Conservation (phyloP, 2,113 vertebrate species). For the Passer montanus region DNA sequence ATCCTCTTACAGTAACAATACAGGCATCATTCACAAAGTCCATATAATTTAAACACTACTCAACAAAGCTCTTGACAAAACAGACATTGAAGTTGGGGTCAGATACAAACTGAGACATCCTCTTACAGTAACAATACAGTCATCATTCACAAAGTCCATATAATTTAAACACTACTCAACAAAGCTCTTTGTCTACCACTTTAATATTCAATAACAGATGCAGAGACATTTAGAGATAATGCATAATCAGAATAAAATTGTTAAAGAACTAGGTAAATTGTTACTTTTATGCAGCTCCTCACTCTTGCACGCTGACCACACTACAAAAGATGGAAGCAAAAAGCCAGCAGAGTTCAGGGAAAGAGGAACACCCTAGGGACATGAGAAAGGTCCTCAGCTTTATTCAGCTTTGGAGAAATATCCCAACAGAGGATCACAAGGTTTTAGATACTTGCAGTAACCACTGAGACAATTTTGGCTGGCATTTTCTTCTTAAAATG, state of each 20-base stretch:
- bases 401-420: background rate
- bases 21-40: background rate
- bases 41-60: background rate
- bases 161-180: background rate
- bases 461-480: background rate
- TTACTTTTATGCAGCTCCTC: background rate
- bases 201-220: background rate
- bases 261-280: background rate
- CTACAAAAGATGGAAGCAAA: background rate
- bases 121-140: background rate
- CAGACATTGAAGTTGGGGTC: background rate
- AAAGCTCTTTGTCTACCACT: background rate
- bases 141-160: background rate
- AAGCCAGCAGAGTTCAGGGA: background rate
- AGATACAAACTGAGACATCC: background rate
- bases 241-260: background rate
- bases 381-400: background rate
- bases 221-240: background rate
- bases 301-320: fast-evolving
- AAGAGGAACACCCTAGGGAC: background rate
- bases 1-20: background rate
- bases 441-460: background rate
- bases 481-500: background rate
- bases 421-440: background rate
- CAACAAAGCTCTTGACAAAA: background rate